Evolutionary conservation across 2,113 vertebrate genomes (phyloP), one percentile per base, ranked within the genome.

Genomic region (Oreochromis spilurus): DNA sequence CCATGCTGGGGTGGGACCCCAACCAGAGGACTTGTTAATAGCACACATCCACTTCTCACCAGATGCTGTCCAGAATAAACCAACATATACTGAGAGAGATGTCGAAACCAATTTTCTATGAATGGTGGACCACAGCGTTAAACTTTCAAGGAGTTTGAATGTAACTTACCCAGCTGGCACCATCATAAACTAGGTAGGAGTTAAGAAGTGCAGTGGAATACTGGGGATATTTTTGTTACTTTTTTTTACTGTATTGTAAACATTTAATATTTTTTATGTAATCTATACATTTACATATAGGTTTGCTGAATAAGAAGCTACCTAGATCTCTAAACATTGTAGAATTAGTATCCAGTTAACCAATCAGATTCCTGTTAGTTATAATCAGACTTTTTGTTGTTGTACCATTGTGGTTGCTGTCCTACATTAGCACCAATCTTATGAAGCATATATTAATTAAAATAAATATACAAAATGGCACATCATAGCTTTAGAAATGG

Each of bases 11-110:
- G 94, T 88, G 92, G 93, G 94, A 92, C 95, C 89, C 86, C 91
- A 81, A 94, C 92, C 84, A 83, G 93, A 92, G 90, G 89, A 91
- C 94, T 95, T 92, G 94, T 94, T 95, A 96, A 96, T 93, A 94
- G 91, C 91, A 87, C 93, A 92, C 90, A 95, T 96, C 93, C 94
- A 96, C 94, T 94, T 94, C 86, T 83, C 95, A 95, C 93, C 95
- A 95, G 94, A 96, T 93, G 93, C 91, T 93, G 89, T 92, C 92
- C 93, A 94, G 88, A 88, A 82, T 88, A 93, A 91, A 94, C 88
- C 91, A 92, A 87, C 92, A 80, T 81, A 78, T 40, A 89, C 93
- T 81, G 90, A 93, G 88, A 93, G 84, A 85, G 43, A 86, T 70
- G 91, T 94, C 88, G 3, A 92, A 92, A 82, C 29, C 88, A 90